Base-by-base conservation (phyloP, 1,140 invertebrate species). In the Mizuhopecten yessoensis region DNA sequence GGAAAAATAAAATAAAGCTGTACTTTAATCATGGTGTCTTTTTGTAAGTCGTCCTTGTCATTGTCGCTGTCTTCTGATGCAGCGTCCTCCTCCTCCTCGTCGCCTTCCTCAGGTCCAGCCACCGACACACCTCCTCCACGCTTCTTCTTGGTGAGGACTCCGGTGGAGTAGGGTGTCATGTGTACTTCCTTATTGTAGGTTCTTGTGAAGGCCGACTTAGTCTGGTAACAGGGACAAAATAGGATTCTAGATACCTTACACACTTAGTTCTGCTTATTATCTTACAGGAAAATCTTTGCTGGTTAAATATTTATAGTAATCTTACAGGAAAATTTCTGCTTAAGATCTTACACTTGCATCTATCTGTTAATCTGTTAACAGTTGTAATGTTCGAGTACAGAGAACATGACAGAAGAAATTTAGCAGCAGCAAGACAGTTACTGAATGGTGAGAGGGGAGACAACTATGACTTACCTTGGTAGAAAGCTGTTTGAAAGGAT, bases 171-270 rank as follows among this genome's bases (percentile, higher is more conserved):
- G 1, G 98, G 98, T 89, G 98, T 97, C 87, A 98, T 96, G 34
- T 97, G 96, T 0, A 97, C 97, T 92, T 98, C 98, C 96, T 99
- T 99, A 95, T 99, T 99, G 95, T 99, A 99, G 0, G 98, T 97
- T 86, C 98, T 97, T 0, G 99, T 99, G 95, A 99, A 98, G 0
- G 99, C 98, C 29, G 98, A 97, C 97, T 99, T 99, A 0, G 98
- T 97, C 98, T 98, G 93, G 11, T 94, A 89, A 89, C 9, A 49
- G 89, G 90, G 88, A 42, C 0, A 91, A 90, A 33, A 39, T 39
- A 39, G 5, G 36, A 34, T 29, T 23, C 23, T 17, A 34, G 17
- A 89, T 42, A 15, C 9, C 5, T 88, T 33, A n/a, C 34, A 34
- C 10, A 34, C 87, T 17, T 17, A 3, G 17, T 29, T 34, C 2